Evolutionary conservation across 2,888 invertebrate species (phyloP), one percentile per base, ranked within the genome.

Genomic region (Drosophila bunnanda): DNA sequence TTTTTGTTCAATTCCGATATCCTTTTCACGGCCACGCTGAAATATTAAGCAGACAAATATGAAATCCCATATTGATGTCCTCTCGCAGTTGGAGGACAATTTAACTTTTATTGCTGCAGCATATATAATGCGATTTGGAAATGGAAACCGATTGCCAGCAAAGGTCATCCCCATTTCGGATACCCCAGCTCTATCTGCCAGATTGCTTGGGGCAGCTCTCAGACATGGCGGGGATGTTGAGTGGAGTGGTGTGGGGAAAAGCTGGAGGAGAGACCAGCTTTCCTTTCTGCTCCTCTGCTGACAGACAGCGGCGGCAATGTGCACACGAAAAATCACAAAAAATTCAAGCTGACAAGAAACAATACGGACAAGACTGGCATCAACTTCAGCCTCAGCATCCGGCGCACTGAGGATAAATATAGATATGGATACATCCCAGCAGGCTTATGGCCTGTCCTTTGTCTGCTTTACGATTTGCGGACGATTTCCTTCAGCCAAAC

Each of bases 41-140:
- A 89, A 85, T 89, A 88, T 89, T 85, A 69, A 89, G 69, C 68
- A 59, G 72, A 85, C 83, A 85, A 85, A 88, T 89, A 88, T 83
- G 80, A 80, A 85, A 79, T 75, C 80, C 73, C 77, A 70, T 77
- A 76, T 73, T 71, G 82, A 83, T 71, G 75, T 48, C 62, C 53
- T 71, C 36, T 57, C 65, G 55, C 58, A 58, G 41, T 52, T 46
- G 79, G 50, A 72, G 86, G 43, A 75, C 88, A 82, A 83, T 83
- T 88, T 85, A 83, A 86, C 83, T 85, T 83, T 83, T 83, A 83
- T 83, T 83, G 84, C 55, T 58, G 79, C 78, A 76, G 60, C 65
- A 65, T 72, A 68, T 72, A 65, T 85, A 89, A 89, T 89, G 73
- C 69, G 86, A 85, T 89, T 88, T 77, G 73, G 76, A 84, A 66